A percentile compares a stretch with the other conserved stretches of the same genome.
These are phyloP conservation scores for Prosopocoilus inquinatus DNA, from an alignment of 2,888 invertebrate species.

Conservation along the genomic window DNA sequence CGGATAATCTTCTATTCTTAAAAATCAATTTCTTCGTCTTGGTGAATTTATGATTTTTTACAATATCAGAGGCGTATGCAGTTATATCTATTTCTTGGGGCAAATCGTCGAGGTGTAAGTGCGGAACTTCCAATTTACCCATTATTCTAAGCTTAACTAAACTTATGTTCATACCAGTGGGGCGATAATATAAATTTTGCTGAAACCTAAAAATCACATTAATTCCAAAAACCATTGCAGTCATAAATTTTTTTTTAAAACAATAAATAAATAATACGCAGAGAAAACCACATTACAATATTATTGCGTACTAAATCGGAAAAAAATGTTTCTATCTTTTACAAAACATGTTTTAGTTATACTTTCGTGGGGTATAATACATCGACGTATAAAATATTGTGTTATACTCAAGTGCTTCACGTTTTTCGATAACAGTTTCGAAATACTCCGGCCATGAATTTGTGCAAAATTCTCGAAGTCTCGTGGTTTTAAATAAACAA, in stretches of 20 bases:
- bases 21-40: conserved; percentile 26
- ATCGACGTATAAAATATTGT: too few relatives aligned
- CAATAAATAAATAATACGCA: too few relatives aligned
- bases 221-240: not conserved
- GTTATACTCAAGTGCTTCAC: too few relatives aligned
- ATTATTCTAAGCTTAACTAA: conserved; percentile 25
- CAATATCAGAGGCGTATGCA: conserved; percentile 29
- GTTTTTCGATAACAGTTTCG: too few relatives aligned
- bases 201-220: conserved; percentile 26
- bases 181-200: conserved; percentile 28
- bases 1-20: conserved; percentile 28
- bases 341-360: too few relatives aligned
- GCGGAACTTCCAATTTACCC: conserved; percentile 27
- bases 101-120: conserved; percentile 27
- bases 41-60: conserved; percentile 17
- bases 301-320: too few relatives aligned
- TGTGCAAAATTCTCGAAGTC: too few relatives aligned
- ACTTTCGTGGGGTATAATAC: too few relatives aligned
- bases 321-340: too few relatives aligned
- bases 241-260: not conserved
- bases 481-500: too few relatives aligned
- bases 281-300: too few relatives aligned
- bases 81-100: conserved; percentile 26
- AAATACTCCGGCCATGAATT: too few relatives aligned
- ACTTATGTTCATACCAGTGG: conserved; percentile 31